Evolutionary conservation across 2,113 vertebrate genomes (phyloP).

Genomic region (Lophochroa leadbeateri): DNA sequence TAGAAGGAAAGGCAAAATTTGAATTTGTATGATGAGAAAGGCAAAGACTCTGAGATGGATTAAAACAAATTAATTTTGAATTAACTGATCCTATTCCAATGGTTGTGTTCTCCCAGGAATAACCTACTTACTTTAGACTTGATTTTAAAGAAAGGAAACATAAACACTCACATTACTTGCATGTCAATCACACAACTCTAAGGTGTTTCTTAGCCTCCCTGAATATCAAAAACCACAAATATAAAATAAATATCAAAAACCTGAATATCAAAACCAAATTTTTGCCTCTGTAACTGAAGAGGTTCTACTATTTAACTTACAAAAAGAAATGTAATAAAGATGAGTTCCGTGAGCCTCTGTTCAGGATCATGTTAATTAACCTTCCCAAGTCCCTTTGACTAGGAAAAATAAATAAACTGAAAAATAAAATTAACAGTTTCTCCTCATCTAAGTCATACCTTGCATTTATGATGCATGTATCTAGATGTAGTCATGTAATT

Average conservation of each 20-base stretch:
- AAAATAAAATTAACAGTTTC: background rate
- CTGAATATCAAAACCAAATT: background rate
- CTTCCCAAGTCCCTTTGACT: background rate
- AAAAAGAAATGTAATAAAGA: background rate
- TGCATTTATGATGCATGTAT: background rate
- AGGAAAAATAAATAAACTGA: background rate
- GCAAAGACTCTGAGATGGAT: background rate
- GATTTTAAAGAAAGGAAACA: background rate
- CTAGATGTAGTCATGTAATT: background rate
- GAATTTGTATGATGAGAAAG: background rate
- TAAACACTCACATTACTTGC: background rate
- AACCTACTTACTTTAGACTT: background rate
- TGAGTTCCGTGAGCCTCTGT: background rate
- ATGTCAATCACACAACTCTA: background rate
- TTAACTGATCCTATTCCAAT: background rate
- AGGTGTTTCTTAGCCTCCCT: background rate
- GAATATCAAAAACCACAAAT: background rate
- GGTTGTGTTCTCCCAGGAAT: background rate
- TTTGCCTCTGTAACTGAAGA: background rate
- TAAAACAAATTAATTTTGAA: background rate
- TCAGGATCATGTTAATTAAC: background rate
- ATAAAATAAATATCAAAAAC: background rate
- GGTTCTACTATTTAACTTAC: background rate
- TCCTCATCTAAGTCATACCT: background rate
- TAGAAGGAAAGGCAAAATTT: background rate